These are phyloP conservation scores for Leptobrachium leishanense DNA, from an alignment of 2,113 vertebrate species.

Conservation along the genomic window DNA sequence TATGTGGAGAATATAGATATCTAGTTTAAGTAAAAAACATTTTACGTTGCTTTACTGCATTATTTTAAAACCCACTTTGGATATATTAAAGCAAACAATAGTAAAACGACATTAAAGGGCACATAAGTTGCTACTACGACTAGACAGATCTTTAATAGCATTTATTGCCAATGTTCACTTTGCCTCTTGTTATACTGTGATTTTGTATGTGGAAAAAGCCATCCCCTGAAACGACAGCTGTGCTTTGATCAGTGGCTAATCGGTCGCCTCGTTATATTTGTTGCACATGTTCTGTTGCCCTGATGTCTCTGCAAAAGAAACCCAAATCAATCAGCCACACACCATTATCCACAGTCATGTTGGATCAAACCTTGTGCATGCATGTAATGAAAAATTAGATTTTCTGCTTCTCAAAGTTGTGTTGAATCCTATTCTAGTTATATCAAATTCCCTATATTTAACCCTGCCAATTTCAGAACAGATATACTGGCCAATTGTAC, in stretches of 20 bases:
- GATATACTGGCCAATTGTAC: too few relatives aligned
- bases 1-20: too few relatives aligned
- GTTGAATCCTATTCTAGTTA: not conserved
- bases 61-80: too few relatives aligned
- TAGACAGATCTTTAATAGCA: not conserved
- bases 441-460: not conserved
- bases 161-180: not conserved
- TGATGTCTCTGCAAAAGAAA: constrained; percentile 46
- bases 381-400: constrained; percentile 5
- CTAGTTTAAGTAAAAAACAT: too few relatives aligned
- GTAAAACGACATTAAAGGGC: not conserved
- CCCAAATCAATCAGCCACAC: constrained; percentile 52
- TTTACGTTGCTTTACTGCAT: too few relatives aligned
- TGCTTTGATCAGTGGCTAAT: constrained; percentile 56
- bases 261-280: constrained; percentile 51
- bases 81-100: not conserved
- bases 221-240: constrained; percentile 49
- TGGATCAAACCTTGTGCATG: not conserved
- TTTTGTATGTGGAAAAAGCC: constrained; percentile 20
- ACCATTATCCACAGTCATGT: not conserved
- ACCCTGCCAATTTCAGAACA: too few relatives aligned
- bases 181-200: constrained; percentile 14
- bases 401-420: not conserved
- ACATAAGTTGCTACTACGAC: not conserved
- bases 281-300: constrained; percentile 52